Conservation (phyloP, 2,888 invertebrate species). For the Diabrotica balteata region DNA sequence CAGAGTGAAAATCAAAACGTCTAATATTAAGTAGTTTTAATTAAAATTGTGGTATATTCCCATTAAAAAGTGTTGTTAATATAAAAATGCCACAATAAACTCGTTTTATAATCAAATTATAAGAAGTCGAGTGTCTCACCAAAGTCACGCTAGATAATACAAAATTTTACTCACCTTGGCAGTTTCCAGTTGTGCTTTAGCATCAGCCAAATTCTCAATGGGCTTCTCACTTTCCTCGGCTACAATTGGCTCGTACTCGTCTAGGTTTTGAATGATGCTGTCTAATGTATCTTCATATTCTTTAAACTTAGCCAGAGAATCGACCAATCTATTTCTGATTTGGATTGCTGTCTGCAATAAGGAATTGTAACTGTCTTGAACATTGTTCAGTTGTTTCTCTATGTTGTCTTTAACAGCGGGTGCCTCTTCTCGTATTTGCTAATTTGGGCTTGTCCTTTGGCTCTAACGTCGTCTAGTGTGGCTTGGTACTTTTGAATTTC, state of each 20-base stretch:
- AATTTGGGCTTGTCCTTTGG: conserved; percentile 84
- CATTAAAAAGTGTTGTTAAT: too few relatives aligned
- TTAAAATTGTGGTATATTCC: too few relatives aligned
- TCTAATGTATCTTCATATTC: conserved; percentile 91
- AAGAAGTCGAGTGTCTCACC: too few relatives aligned
- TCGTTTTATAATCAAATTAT: too few relatives aligned
- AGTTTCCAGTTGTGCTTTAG: conserved; percentile 75
- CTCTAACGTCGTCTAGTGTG: conserved; percentile 81
- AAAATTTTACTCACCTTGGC: conserved; percentile 68
- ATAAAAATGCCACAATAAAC: too few relatives aligned
- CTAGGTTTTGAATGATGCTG: conserved; percentile 82
- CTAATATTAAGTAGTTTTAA: too few relatives aligned
- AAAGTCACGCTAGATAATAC: neutral
- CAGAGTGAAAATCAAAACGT: too few relatives aligned
- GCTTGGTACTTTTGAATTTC: conserved; percentile 85
- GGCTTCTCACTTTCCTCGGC: conserved; percentile 76
- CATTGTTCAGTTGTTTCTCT: conserved; percentile 85
- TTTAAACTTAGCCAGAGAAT: conserved; percentile 90
- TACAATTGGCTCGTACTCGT: conserved; percentile 80
- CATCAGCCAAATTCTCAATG: conserved; percentile 76
- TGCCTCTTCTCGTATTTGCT: conserved; percentile 76
- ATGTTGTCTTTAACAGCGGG: conserved; percentile 80
- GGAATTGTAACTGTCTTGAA: conserved; percentile 92
- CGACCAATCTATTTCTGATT: conserved; percentile 85
- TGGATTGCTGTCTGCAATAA: conserved; percentile 87